Evolutionary conservation across 2,113 vertebrate species (phyloP).

Genomic region (Haemorhous mexicanus): DNA sequence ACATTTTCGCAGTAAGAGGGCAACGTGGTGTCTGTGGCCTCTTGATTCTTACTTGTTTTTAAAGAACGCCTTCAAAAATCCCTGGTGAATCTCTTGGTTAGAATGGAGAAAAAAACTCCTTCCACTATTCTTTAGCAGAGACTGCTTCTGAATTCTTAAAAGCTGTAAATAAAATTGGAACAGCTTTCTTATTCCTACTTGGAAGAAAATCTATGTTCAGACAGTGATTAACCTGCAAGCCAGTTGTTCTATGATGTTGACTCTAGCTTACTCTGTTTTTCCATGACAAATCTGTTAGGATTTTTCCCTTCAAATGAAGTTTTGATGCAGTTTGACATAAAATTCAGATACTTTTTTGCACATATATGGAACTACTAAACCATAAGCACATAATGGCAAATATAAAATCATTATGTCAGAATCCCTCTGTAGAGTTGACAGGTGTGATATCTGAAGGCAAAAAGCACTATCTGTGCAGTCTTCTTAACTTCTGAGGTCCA

Average conservation of each 20-base stretch:
- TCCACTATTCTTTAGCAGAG: background rate
- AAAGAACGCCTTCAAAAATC: background rate
- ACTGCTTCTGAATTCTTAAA: conserved; percentile 35
- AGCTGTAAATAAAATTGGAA: background rate
- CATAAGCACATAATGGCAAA: background rate
- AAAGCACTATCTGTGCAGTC: background rate
- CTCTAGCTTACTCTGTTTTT: background rate
- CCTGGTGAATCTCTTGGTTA: background rate
- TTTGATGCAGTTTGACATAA: background rate
- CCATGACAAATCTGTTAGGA: background rate
- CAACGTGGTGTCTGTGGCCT: conserved; percentile 1
- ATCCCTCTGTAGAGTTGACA: background rate
- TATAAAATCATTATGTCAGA: background rate
- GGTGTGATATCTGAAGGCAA: background rate
- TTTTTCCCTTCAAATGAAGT: background rate
- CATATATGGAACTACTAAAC: background rate
- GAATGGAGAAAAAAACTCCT: background rate
- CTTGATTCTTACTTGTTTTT: conserved; percentile 1
- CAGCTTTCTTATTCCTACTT: conserved; percentile 6
- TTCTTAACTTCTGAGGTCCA: background rate
- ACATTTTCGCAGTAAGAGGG: conserved; percentile 43
- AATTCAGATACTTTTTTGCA: background rate
- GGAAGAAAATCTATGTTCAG: conserved; percentile 3
- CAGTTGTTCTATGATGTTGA: background rate
- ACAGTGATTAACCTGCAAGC: background rate